Base-by-base conservation (phyloP, 2,113 vertebrate species). In the Bombycilla garrulus region DNA sequence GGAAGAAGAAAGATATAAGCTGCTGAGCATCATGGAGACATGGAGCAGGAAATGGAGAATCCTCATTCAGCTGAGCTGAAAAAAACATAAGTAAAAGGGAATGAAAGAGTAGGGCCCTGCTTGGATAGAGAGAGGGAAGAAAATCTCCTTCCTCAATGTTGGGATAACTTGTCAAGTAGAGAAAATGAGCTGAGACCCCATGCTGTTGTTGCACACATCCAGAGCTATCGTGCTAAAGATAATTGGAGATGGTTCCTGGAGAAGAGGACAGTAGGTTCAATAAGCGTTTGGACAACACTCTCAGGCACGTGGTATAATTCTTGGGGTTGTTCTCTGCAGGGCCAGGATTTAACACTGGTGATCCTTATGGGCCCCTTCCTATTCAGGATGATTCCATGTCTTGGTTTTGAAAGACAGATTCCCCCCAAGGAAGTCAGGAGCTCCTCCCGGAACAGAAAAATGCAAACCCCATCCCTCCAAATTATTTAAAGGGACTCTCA, bases 291-390 rank as follows among this genome's bases (percentile, higher is more conserved):
- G 42, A 54, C 42, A 62, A 36, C 2, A 12, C 5, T 56, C 10
- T 36, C 12, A 54, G 25, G 35, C 15, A 54, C 0, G 0, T 42
- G 18, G 18, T 48, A 3, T 42, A 50, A 48, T 20, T 74, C 29
- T 70, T 70, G 22, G 5, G 9, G 12, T 7, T 44, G 8, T 14
- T 62, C 71, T 62, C 48, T 70, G 31, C 19, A 64, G 64, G 19
- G 12, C 15, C 48, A 56, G 22, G 28, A 54, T 62, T 44, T 50
- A 35, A 26, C 56, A 50, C 0, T 50, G 12, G 28, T 56, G 65
- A 56, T 44, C 48, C 19, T 62, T 70, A 23, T 24, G 26, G 48
- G 10, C 28, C 4, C 35, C 14, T 56, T 77, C 48, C 42, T 50
- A 56, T 28, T 44, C 42, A 44, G 80, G 42, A 36, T 56, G n/a